phyloP scores from a whole-genome alignment of 2,797 vertebrate genomes.

The Aotus griseimembra region DNA sequence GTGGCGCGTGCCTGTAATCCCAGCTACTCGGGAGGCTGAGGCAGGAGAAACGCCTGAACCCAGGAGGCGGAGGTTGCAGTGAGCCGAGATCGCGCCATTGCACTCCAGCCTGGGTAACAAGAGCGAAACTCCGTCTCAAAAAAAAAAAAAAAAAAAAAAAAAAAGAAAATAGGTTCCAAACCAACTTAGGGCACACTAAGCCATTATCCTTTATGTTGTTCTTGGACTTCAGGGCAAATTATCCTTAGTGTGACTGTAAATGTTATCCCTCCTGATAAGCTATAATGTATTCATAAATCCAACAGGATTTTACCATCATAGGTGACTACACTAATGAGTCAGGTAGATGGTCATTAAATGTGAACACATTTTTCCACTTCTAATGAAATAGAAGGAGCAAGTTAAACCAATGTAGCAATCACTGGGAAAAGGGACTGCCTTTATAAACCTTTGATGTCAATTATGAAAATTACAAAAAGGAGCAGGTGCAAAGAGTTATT shows the following conservation, averaged over 20 bases:
- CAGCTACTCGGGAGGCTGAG: too few species aligned
- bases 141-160: too few species aligned
- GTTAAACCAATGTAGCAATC: background rate
- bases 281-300: conserved; percentile 69
- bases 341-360: conserved; percentile 61
- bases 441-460: background rate
- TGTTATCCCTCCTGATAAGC: conserved; percentile 39
- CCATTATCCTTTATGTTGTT: background rate
- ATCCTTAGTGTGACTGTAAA: conserved; percentile 67
- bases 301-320: conserved; percentile 52
- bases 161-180: too few species aligned
- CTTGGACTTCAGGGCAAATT: conserved; percentile 38
- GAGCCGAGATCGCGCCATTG: too few species aligned
- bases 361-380: conserved; percentile 52
- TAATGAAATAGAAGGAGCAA: conserved; percentile 43
- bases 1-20: too few species aligned
- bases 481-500: background rate
- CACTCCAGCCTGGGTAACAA: too few species aligned
- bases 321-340: conserved; percentile 55
- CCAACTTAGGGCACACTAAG: conserved; percentile 47
- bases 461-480: background rate
- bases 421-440: background rate
- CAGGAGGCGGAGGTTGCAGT: too few species aligned
- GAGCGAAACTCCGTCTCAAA: too few species aligned
- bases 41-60: too few species aligned